These are phyloP conservation scores for Synanthedon andrenaeformis DNA, from an alignment of 2,888 invertebrate species.

Conservation along the genomic window DNA sequence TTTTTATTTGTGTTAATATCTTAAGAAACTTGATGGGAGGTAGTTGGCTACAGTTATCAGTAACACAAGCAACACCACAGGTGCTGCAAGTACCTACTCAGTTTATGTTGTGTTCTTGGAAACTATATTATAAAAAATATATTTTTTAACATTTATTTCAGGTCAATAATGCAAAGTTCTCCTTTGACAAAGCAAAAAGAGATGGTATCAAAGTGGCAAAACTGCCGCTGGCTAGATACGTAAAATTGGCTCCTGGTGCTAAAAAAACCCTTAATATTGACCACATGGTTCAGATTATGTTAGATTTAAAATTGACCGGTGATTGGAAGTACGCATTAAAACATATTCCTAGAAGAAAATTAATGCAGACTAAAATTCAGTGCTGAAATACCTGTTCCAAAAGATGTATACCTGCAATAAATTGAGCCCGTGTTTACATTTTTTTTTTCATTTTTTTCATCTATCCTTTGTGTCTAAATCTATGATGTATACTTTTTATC, in stretches of 20 bases:
- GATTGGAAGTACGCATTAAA: slow-evolving; percentile 80
- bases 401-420: too few relatives aligned
- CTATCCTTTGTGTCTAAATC: too few relatives aligned
- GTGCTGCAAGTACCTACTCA: too few relatives aligned
- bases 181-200: slow-evolving; percentile 86
- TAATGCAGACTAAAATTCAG: slow-evolving; percentile 59
- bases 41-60: too few relatives aligned
- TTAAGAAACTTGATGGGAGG: too few relatives aligned
- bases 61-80: too few relatives aligned
- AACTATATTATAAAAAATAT: background rate
- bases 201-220: slow-evolving; percentile 82
- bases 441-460: too few relatives aligned
- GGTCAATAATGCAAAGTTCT: slow-evolving; percentile 73
- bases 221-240: slow-evolving; percentile 83
- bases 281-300: slow-evolving; percentile 78
- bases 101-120: too few relatives aligned
- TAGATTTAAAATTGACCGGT: slow-evolving; percentile 72
- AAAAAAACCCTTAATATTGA: slow-evolving; percentile 86
- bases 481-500: too few relatives aligned
- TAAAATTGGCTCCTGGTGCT: slow-evolving; percentile 81
- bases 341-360: slow-evolving; percentile 80
- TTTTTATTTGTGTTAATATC: too few relatives aligned
- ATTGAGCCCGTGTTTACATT: too few relatives aligned
- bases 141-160: slow-evolving; percentile 18
- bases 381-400: too few relatives aligned